phyloP scores from a whole-genome alignment of 2,888 invertebrate genomes.

The Bombylius major region DNA sequence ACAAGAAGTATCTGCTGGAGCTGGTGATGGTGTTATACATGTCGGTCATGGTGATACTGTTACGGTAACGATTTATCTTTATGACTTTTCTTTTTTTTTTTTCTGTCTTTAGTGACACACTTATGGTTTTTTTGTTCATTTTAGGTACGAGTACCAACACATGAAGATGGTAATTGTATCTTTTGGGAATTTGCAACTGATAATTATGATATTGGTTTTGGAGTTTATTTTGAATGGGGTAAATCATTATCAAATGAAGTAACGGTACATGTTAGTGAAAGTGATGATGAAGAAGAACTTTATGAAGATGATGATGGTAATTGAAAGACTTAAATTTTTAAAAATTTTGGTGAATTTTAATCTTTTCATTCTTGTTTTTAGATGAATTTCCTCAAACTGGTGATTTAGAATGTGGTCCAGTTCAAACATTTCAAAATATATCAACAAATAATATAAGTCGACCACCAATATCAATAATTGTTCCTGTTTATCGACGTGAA shows the following conservation, averaged over 20 bases:
- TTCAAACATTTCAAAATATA: conserved; percentile 15
- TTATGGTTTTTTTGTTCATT: neutral
- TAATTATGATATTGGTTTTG: conserved; percentile 94
- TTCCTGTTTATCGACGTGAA: conserved; percentile 91
- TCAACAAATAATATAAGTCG: neutral
- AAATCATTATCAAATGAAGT: conserved; percentile 67
- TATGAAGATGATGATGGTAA: conserved; percentile 35
- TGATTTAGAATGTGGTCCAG: conserved; percentile 49
- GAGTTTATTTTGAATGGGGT: conserved; percentile 96
- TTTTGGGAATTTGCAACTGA: conserved; percentile 99
- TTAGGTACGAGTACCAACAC: conserved; percentile 83
- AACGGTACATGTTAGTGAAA: conserved; percentile 92
- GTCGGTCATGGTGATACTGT: conserved; percentile 95
- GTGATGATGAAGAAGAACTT: conserved; percentile 62
- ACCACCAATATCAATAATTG: conserved; percentile 58
- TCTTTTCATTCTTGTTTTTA: neutral
- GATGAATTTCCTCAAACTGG: conserved; percentile 32
- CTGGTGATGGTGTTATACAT: conserved; percentile 77
- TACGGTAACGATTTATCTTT: conserved; percentile 48
- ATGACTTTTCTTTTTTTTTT: neutral
- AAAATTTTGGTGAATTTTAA: neutral
- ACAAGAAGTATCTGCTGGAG: conserved; percentile 64
- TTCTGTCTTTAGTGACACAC: too few relatives aligned
- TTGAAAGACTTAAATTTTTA: neutral
- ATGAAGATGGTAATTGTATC: conserved; percentile 79